Evolutionary conservation across 2,113 vertebrate genomes (phyloP), one percentile per base, ranked within the genome.

Genomic region (Helogale parvula): DNA sequence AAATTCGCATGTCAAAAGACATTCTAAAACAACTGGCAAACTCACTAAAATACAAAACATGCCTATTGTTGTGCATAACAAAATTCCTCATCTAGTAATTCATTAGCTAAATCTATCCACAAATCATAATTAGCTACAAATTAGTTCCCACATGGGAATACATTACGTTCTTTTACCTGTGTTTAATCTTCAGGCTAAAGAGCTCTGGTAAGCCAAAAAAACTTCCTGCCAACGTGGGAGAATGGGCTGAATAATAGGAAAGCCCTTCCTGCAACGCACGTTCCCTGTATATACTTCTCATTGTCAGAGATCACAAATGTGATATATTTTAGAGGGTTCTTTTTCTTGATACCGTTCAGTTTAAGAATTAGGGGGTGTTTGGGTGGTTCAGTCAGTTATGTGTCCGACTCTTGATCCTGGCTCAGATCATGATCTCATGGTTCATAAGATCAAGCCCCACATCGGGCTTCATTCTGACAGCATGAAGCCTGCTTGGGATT

Each of bases 331-430:
- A 60, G 19, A 84, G 12, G 65, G 23, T 54, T 94, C 31, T 63
- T 97, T 77, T 94, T 60, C 63, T 90, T 92, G 69, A 85, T 87
- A 87, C 21, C 95, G 29, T 68, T 87, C 85, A 63, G 23, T 81
- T 65, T 68, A 97, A 93, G 90, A 23, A 96, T 65, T 82, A 93
- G 19, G 57, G 21, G 57, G 21, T 60, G 57, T 60, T 23, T 60
- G 57, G 57, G 21, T 60, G 57, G 57, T 23, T 60, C 21, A 3
- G 57, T 60, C 57, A 60, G 57, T 60, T 23, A 57, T 7, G 21
- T 60, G 57, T 60, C 57, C 7, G 21, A 60, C 57, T 60, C 57
- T 9, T 60, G 57, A 21, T 60, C 57, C 23, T 2, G 21, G 57
- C 21, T 60, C 57, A 60, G 57, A 2, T 60, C 21, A 60, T 60